Percentiles rank a stretch among this genome's conserved stretches.
These are phyloP conservation scores for Muntiacus muntjak DNA, from an alignment of 2,113 vertebrate species.

Conservation along the genomic window DNA sequence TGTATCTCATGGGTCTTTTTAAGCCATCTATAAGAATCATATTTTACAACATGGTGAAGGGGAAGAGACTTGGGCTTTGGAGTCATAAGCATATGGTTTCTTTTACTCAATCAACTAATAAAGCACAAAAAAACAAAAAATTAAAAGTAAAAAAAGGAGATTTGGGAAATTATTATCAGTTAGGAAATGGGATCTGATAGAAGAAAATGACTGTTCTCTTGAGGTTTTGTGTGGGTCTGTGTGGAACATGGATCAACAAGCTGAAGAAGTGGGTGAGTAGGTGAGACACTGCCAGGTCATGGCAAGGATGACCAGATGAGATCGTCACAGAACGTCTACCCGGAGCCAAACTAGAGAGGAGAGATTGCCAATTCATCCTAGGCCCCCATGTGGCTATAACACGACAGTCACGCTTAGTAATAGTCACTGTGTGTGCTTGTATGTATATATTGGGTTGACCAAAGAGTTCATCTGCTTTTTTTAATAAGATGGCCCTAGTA, in stretches of 20 bases:
- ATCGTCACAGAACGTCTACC: neutral
- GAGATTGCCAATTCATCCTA: neutral
- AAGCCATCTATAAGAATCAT: neutral
- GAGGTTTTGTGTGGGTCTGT: neutral
- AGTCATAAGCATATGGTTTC: neutral
- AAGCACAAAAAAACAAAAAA: neutral
- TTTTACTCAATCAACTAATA: neutral
- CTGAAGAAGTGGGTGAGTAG: neutral
- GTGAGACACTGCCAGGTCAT: neutral
- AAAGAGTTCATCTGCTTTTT: neutral
- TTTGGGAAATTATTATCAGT: neutral
- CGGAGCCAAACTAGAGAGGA: neutral
- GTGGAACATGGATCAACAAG: neutral
- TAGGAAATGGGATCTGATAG: neutral
- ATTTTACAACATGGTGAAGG: neutral
- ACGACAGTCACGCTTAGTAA: neutral
- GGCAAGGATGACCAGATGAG: neutral
- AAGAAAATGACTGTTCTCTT: neutral
- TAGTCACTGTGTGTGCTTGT: rapidly evolving
- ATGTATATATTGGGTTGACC: neutral
- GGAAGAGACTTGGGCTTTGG: neutral
- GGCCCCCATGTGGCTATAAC: neutral
- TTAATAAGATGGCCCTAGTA: neutral
- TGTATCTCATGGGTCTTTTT: rapidly evolving
- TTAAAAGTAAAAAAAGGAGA: neutral